Conservation (phyloP, 2,888 invertebrate genomes). For the Adineta ricciae region DNA sequence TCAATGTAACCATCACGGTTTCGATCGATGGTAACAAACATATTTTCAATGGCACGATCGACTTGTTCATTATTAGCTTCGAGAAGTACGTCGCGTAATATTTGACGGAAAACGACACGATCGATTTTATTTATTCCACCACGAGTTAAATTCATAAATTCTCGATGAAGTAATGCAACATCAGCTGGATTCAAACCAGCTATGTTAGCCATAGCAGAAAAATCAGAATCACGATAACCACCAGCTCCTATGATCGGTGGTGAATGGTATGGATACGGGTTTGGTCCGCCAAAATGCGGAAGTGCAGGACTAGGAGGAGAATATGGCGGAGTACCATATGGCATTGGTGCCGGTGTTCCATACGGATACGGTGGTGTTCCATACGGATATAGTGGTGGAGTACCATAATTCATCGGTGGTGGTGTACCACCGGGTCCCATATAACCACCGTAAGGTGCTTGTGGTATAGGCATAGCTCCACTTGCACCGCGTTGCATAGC, state of each 20-base stretch:
- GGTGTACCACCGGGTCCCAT: not conserved
- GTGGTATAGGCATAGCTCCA: not conserved
- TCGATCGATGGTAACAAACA: not conserved
- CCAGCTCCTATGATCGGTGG: not conserved
- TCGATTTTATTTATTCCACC: not conserved
- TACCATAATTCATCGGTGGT: not conserved
- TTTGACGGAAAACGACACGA: not conserved
- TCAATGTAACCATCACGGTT: slow-evolving; percentile 10
- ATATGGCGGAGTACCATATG: not conserved
- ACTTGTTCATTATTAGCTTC: slow-evolving; percentile 1
- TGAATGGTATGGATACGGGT: not conserved
- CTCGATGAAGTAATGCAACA: not conserved
- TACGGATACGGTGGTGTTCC: not conserved
- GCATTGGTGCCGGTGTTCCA: not conserved
- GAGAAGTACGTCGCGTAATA: not conserved
- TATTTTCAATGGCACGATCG: slow-evolving; percentile 22
- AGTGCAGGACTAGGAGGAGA: not conserved
- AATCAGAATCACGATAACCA: not conserved
- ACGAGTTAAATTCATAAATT: slow-evolving; percentile 17
- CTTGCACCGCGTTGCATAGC: not conserved
- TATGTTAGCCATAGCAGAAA: not conserved
- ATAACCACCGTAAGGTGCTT: not conserved
- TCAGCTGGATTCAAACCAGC: not conserved
- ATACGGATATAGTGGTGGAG: not conserved
- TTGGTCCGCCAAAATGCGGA: not conserved